Base-by-base conservation (phyloP, 2,888 invertebrate genomes). In the Pandemis corylana region DNA sequence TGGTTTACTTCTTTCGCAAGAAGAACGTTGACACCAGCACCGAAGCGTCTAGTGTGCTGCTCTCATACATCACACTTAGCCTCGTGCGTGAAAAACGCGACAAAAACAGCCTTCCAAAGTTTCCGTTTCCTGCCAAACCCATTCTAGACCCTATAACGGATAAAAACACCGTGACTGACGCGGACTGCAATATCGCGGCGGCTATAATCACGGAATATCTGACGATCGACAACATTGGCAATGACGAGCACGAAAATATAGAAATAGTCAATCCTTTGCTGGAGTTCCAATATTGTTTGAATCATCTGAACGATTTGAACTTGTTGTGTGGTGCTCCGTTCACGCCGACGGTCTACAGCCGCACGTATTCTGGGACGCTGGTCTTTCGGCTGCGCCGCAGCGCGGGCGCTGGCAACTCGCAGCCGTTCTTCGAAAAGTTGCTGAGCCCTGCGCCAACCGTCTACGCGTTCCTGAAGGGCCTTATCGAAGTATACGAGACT, bases 251-350 rank as follows among this genome's bases (percentile, higher is more conserved):
- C 7, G 82, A 83, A 28, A 68, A 81, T 59, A 68, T 44, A 5
- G 71, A 79, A 36, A 13, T 75, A 2, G 15, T 81, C 20, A 80
- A 82, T 65, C 79, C 80, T 0, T 77, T 87, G 7, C 71, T 79
- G 0, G 84, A 88, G 65, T 83, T 87, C 10, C 82, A 87, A 36
- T 81, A 80, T 62, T 87, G 87, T 68, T 71, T 89, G 1, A n/a
- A 77, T 5, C 81, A 85, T 1, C 68, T 89, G 61, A 87, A 89
- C 77, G 68, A 81, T 74, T 79, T 89, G 68, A 89, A 89, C 56
- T 77, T 46, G 6, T 61, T 89, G 4, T 89, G 89, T 73, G 88
- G 86, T 0, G 73, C 68, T 3, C 78, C 84, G 0, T 87, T 78
- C 71, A 46, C 69, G 59, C 70, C 78, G 0, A 83, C 82, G 0